Evolutionary conservation across 1,140 invertebrate species (phyloP), one percentile per base, ranked within the genome.

Genomic region (Dendroctonus valens): DNA sequence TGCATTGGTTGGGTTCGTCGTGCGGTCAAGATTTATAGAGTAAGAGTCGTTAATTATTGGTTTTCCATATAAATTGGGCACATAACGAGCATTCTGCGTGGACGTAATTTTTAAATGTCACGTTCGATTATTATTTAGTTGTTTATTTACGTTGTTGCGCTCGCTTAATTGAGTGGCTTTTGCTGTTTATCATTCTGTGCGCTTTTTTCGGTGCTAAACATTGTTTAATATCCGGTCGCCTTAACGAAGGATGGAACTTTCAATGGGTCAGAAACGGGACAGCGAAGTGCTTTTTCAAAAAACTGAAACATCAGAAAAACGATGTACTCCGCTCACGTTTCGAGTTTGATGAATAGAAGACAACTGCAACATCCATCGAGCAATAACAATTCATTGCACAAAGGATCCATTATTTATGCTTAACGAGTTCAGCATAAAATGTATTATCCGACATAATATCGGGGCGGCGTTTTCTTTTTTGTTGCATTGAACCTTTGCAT

Each of bases 341-440:
- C 14, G 3, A 54, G 8, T 39, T 54, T 67, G 65, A 67, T 67
- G 49, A 67, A 67, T 67, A 67, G 65, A 46, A 59, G 60, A 60
- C 57, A 40, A 59, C 54, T 54, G 15, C 12, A 40, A 41, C 46
- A 14, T 46, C 41, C 5, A 37, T 48, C 37, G 41, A 26, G 41
- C 41, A 51, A 65, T 65, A 59, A 65, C 63, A 41, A 59, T 52
- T 58, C 63, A 51, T 51, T 48, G 63, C 53, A 65, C 63, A 65
- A 51, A 65, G 53, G 54, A 41, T 46, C 41, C 50, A 59, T 67
- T 59, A 59, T 67, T 65, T 59, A 67, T 67, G 57, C 57, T 51
- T 67, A 67, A 67, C 65, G 57, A 67, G 58, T 67, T 39, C 57
- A 15, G 49, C 41, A 67, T 60, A 53, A 59, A 65, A 11, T 57